Base-by-base conservation (phyloP, 2,888 invertebrate genomes). In the Trichacis sp. region DNA sequence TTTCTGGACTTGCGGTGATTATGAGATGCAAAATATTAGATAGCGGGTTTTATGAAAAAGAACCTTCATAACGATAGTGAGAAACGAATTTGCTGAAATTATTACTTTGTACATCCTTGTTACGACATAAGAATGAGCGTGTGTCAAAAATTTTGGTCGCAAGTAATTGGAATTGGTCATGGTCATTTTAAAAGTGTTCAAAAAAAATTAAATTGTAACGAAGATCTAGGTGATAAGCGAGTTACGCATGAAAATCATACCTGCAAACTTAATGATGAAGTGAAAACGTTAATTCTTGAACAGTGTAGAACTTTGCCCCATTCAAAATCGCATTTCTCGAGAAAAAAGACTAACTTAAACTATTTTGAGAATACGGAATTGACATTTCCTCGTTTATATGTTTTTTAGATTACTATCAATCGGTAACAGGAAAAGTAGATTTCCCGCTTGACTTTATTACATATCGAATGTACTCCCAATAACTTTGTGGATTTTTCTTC, bases 361-460 rank as follows among this genome's bases (percentile, higher is more conserved):
- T 53, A 53, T 42, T 53, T 53, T 30, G 53, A 53, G 1, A 43
- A 53, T 45, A 20, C 45, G 11, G 40, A 40, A 3, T 38, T 51
- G 14, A 30, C 29, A 29, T 11, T 53, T 9, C 24, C n/a, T 17
- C 5, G 19, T 36, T 15, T 53, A 9, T 53, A 53, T 18, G 20
- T 12, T 12, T 53, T 24, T 43, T 43, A 43, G 53, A 53, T 12
- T 45, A 43, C 43, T 53, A 53, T 17, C 4, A 42, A 2, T n/a
- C 43, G 9, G 18, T 43, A 5, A 53, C 43, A 4, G 43, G 53
- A 43, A 15, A 24, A 3, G n/a, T 14, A 18, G 14, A 53, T 12
- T 18, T 43, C 17, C 45, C 53, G 29, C 14, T 53, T n/a, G 33
- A 17, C 30, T 38, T 18, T 11, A 30, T 5, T 15, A 43, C 53